Evolutionary conservation across 1,140 invertebrate genomes (phyloP).

Genomic region (Psilanteris sp.): DNA sequence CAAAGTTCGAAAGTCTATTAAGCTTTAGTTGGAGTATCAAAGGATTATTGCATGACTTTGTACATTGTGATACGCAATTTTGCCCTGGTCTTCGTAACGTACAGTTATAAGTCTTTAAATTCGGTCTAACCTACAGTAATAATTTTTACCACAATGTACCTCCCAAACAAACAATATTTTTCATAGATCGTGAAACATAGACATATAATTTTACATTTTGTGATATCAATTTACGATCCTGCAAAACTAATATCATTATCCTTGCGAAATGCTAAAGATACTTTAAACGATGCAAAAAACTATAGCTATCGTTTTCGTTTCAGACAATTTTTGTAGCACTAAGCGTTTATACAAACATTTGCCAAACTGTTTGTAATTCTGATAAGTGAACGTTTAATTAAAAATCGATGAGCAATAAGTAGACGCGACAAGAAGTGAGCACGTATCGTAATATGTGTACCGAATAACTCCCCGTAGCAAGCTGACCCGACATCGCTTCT

Average conservation of each 20-base stretch:
- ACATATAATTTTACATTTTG: too few relatives aligned
- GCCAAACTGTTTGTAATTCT: constrained; percentile 4
- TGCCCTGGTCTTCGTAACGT: constrained; percentile 37
- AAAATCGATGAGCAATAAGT: constrained; percentile 40
- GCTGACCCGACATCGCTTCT: constrained; percentile 45
- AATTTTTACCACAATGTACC: too few relatives aligned
- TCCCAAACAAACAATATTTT: constrained; percentile 6
- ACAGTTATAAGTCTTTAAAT: constrained; percentile 48
- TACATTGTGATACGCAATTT: constrained; percentile 60
- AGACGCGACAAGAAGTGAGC: constrained; percentile 24
- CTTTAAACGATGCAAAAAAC: too few relatives aligned
- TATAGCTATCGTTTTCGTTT: too few relatives aligned
- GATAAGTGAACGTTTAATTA: constrained; percentile 38
- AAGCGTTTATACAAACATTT: too few relatives aligned
- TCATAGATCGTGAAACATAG: too few relatives aligned
- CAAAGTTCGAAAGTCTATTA: constrained; percentile 64
- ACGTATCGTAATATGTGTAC: constrained; percentile 37
- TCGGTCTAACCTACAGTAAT: too few relatives aligned
- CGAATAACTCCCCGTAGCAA: constrained; percentile 27
- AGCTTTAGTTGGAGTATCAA: constrained; percentile 64
- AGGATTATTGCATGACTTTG: constrained; percentile 62
- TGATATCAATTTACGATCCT: too few relatives aligned
- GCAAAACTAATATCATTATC: too few relatives aligned
- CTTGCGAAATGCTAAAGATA: too few relatives aligned
- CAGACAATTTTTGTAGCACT: neutral